Percentiles rank a stretch among this genome's conserved stretches.
Conservation (phyloP, 2,797 vertebrate species). For the Semaprochilodus insignis region DNA sequence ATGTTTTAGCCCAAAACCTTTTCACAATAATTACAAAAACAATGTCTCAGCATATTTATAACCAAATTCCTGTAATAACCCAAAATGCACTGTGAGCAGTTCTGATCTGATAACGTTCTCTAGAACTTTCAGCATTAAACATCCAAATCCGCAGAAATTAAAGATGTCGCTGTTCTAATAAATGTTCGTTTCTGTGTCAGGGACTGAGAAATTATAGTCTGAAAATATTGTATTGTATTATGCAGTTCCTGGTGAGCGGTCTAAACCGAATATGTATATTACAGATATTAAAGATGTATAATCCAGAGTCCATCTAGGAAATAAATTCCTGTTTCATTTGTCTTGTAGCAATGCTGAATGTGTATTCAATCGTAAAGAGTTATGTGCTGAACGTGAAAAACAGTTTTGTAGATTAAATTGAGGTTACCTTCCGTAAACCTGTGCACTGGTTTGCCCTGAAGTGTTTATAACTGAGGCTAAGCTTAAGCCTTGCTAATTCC, state of each 20-base stretch:
- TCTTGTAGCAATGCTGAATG: neutral
- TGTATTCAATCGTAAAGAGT: neutral
- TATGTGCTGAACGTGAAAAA: neutral
- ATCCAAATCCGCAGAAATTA: too few relatives aligned
- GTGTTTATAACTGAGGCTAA: neutral
- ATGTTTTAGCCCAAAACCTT: too few relatives aligned
- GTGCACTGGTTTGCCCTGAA: conserved; percentile 3
- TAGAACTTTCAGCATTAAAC: too few relatives aligned
- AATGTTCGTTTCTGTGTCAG: too few relatives aligned
- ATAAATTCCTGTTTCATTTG: neutral
- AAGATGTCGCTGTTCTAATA: too few relatives aligned
- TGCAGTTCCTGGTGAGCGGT: neutral
- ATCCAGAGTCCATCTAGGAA: neutral
- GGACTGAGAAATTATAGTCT: too few relatives aligned
- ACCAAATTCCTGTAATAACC: too few relatives aligned
- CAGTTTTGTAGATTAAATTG: conserved; percentile 3
- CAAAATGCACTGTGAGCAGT: too few relatives aligned
- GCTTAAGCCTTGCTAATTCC: neutral
- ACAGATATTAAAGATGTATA: neutral
- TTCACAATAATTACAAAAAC: too few relatives aligned
- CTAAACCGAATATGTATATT: neutral
- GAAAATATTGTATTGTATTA: too few relatives aligned
- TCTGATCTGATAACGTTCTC: too few relatives aligned
- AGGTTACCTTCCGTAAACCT: neutral
- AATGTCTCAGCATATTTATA: too few relatives aligned